Evolutionary conservation across 2,797 vertebrate genomes (phyloP).

Genomic region (Phalanger gymnotis): DNA sequence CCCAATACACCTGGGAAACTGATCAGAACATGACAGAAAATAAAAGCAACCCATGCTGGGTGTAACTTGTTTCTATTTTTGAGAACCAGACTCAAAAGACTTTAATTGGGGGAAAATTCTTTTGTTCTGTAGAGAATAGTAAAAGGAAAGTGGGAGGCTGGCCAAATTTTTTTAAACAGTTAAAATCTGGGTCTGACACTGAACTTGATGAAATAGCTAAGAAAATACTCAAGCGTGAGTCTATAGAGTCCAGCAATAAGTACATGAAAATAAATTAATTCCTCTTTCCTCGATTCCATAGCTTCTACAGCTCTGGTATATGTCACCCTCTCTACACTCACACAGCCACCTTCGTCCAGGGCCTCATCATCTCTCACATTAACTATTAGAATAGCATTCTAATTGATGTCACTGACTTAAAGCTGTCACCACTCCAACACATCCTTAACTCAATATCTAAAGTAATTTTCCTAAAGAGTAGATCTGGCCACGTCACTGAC

Average conservation of each 20-base stretch:
- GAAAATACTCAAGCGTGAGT: background rate
- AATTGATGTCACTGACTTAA: background rate
- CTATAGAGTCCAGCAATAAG: background rate
- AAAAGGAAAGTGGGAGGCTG: background rate
- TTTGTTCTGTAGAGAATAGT: background rate
- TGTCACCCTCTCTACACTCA: background rate
- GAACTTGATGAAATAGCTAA: background rate
- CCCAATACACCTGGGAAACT: background rate
- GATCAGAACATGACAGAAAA: background rate
- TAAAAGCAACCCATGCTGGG: background rate
- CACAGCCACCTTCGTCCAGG: background rate
- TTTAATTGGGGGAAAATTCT: background rate
- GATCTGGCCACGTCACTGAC: background rate
- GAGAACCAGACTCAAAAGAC: background rate
- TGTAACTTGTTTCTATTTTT: background rate
- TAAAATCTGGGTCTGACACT: background rate
- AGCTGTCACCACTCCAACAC: background rate
- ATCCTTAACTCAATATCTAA: background rate
- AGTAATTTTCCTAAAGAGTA: background rate
- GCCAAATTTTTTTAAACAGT: background rate
- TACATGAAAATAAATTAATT: background rate
- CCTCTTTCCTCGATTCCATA: background rate
- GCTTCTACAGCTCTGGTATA: background rate
- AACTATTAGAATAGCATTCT: background rate
- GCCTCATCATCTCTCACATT: background rate